A percentile compares a stretch with the other conserved stretches of the same genome.
Evolutionary conservation across 2,113 vertebrate genomes (phyloP).

Genomic region (Mola mola): DNA sequence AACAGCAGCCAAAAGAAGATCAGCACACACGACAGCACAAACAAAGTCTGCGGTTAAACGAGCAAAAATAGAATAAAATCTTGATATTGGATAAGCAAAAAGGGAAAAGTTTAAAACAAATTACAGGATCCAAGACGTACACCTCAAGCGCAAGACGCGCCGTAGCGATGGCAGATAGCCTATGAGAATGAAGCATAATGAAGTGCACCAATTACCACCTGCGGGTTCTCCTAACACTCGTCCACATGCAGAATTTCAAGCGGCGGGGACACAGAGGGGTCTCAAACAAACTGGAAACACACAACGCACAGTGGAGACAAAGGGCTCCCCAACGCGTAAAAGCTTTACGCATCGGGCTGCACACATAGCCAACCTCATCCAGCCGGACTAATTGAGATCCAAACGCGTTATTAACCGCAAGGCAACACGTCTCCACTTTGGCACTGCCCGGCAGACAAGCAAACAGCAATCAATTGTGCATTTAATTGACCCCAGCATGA

Average conservation of each 20-base stretch:
- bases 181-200: constrained; percentile 52
- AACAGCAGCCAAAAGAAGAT: constrained; percentile 44
- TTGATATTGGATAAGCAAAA: neutral
- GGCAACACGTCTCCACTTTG: constrained; percentile 39
- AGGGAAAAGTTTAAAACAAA: constrained; percentile 55
- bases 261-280: constrained; percentile 42
- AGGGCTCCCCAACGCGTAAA: constrained; percentile 77
- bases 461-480: constrained; percentile 52
- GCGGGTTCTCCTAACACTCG: constrained; percentile 54
- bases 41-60: constrained; percentile 39
- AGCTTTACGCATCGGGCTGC: constrained; percentile 72
- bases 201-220: constrained; percentile 67
- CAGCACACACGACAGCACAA: constrained; percentile 26
- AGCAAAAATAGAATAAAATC: neutral
- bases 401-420: constrained; percentile 23
- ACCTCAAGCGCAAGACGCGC: constrained; percentile 51
- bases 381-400: constrained; percentile 27
- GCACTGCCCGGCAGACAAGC: constrained; percentile 31
- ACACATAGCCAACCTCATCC: constrained; percentile 33
- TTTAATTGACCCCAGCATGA: constrained; percentile 58
- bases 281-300: constrained; percentile 59
- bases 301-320: constrained; percentile 68
- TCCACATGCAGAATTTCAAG: constrained; percentile 31
- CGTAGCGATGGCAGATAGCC: constrained; percentile 44
- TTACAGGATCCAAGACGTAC: constrained; percentile 46